phyloP scores from a whole-genome alignment of 2,888 invertebrate species.

The Ophion obscuratus region DNA sequence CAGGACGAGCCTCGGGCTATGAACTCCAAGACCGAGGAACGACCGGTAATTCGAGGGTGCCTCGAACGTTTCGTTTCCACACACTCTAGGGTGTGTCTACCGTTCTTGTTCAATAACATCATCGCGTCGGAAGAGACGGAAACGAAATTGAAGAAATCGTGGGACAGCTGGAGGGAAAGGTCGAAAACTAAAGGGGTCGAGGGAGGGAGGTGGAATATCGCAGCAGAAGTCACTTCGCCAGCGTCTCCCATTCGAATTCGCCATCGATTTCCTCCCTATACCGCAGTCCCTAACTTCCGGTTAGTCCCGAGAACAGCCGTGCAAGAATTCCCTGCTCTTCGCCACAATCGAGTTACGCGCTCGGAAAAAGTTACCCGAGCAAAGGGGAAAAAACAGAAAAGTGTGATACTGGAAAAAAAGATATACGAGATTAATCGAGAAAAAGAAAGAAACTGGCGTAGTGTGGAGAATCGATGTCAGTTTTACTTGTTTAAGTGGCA shows the following conservation, averaged over 20 bases:
- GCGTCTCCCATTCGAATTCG: constrained; percentile 28
- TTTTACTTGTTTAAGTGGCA: not conserved
- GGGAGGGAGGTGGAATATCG: constrained; percentile 11
- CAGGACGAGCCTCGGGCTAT: constrained; percentile 10
- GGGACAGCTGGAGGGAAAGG: not conserved
- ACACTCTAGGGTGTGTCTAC: constrained; percentile 16
- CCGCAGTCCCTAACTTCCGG: constrained; percentile 25
- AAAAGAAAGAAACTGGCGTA: not conserved
- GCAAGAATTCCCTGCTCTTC: constrained; percentile 12
- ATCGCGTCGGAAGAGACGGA: constrained; percentile 18
- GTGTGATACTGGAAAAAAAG: not conserved
- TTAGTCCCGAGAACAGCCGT: constrained; percentile 26
- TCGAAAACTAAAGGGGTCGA: not conserved
- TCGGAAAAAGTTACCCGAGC: not conserved
- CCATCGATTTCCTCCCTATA: constrained; percentile 31
- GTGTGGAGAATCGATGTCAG: not conserved
- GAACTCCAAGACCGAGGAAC: constrained; percentile 41
- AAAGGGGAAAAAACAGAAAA: not conserved
- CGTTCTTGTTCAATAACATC: constrained; percentile 18
- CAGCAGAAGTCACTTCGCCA: constrained; percentile 44
- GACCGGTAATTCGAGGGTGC: constrained; percentile 57
- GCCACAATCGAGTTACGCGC: constrained; percentile 25
- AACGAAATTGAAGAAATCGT: constrained; percentile 20
- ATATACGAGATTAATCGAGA: not conserved
- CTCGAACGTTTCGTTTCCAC: constrained; percentile 45